Conservation (phyloP, 2,888 invertebrate species). For the Drosophila subquinaria region DNA sequence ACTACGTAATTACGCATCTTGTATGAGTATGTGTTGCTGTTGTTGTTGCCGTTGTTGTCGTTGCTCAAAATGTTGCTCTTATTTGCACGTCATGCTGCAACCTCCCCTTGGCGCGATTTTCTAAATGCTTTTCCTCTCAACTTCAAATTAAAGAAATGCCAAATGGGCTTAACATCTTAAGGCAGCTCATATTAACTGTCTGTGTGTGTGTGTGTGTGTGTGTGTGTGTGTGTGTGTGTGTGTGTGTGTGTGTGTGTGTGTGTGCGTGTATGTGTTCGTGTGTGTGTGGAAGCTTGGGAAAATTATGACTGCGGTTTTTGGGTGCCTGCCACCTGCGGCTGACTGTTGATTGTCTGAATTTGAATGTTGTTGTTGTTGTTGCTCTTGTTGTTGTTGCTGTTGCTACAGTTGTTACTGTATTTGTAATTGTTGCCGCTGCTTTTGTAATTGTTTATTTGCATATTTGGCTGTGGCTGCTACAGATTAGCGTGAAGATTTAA, state of each 20-base stretch:
- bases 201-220: slow-evolving; percentile 9
- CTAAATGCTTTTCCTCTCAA: slow-evolving; percentile 9
- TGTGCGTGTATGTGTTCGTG: slow-evolving; percentile 19
- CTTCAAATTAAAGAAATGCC: slow-evolving; percentile 76
- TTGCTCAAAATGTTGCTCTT: slow-evolving; percentile 66
- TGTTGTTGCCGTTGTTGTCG: slow-evolving; percentile 22
- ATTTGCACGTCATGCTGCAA: slow-evolving; percentile 73
- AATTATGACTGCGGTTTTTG: slow-evolving; percentile 57
- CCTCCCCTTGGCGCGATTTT: background rate
- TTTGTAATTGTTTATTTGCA: slow-evolving; percentile 75
- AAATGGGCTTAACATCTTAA: slow-evolving; percentile 76
- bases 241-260: slow-evolving; percentile 9
- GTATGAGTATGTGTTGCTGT: slow-evolving; percentile 42
- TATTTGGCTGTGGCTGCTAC: slow-evolving; percentile 67
- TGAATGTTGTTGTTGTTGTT: slow-evolving; percentile 35
- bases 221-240: slow-evolving; percentile 22
- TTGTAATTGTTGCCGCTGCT: slow-evolving; percentile 33
- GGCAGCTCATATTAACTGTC: slow-evolving; percentile 55
- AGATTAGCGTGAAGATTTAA: slow-evolving; percentile 76
- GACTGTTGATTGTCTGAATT: slow-evolving; percentile 60
- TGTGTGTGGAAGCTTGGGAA: slow-evolving; percentile 34
- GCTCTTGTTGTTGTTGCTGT: slow-evolving; percentile 36
- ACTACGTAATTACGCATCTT: slow-evolving; percentile 63
- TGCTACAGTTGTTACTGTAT: slow-evolving; percentile 49
- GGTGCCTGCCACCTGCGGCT: slow-evolving; percentile 52